Evolutionary conservation across 2,797 vertebrate species (phyloP).

Genomic region (Enteromius argenteus): DNA sequence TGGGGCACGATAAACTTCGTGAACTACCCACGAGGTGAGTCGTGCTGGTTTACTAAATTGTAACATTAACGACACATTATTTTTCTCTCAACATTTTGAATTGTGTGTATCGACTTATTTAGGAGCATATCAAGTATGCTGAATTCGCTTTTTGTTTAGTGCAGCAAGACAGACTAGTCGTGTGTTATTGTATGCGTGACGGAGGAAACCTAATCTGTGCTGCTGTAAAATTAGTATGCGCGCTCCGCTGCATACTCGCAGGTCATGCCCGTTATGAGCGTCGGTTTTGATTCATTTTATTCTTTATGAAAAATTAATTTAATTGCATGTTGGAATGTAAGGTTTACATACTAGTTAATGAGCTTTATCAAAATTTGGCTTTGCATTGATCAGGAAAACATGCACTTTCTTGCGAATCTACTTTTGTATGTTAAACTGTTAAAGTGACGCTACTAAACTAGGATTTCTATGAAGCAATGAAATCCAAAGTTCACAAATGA

Average conservation of each 20-base stretch:
- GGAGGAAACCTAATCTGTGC: constrained; percentile 38
- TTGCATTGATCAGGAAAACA: background rate
- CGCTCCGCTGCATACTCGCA: background rate
- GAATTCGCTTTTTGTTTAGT: background rate
- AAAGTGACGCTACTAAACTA: background rate
- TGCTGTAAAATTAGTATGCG: constrained; percentile 30
- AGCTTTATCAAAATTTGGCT: background rate
- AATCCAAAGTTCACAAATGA: constrained; percentile 17
- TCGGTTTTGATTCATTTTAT: background rate
- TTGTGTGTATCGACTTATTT: background rate
- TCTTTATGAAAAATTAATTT: background rate
- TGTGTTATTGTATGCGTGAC: constrained; percentile 23
- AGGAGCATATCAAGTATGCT: background rate
- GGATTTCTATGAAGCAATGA: constrained; percentile 1
- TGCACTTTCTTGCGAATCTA: background rate
- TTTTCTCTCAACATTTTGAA: constrained; percentile 6
- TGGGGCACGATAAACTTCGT: background rate
- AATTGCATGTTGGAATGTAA: background rate
- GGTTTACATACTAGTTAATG: background rate
- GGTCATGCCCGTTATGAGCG: background rate
- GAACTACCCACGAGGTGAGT: constrained; percentile 15
- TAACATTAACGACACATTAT: background rate
- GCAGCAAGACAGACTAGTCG: background rate
- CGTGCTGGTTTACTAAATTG: background rate
- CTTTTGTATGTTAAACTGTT: background rate